phyloP scores from a whole-genome alignment of 2,888 invertebrate species.

The Aleiodes testaceus region DNA sequence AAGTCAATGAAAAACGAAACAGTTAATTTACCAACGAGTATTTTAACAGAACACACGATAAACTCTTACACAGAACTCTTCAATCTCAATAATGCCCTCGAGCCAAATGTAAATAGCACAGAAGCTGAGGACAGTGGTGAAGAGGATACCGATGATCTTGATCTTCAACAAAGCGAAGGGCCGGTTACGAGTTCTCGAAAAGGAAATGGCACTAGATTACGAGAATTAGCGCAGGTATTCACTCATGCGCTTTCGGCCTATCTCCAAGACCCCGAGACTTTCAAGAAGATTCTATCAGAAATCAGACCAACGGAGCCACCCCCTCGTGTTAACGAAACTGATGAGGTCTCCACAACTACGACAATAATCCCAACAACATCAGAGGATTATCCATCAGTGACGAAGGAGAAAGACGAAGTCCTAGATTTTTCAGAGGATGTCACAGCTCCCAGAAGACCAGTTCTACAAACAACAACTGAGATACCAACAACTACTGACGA shows the following conservation, averaged over 20 bases:
- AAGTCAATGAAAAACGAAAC: constrained; percentile 45
- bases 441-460: constrained; percentile 62
- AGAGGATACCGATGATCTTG: constrained; percentile 73
- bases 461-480: constrained; percentile 56
- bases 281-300: constrained; percentile 83
- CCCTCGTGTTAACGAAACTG: constrained; percentile 70
- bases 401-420: constrained; percentile 83
- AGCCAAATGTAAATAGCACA: constrained; percentile 46
- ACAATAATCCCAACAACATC: constrained; percentile 64
- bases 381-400: constrained; percentile 77
- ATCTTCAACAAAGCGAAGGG: constrained; percentile 79
- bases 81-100: constrained; percentile 66
- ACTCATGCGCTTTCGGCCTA: constrained; percentile 88
- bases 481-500: constrained; percentile 47
- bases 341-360: constrained; percentile 52
- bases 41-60: constrained; percentile 81
- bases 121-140: constrained; percentile 46
- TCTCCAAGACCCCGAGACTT: constrained; percentile 87
- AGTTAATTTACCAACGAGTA: constrained; percentile 76
- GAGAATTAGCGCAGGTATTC: constrained; percentile 88
- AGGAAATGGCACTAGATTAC: constrained; percentile 77
- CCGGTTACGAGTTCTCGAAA: constrained; percentile 75
- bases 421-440: constrained; percentile 84
- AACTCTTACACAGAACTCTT: constrained; percentile 77
- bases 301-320: constrained; percentile 87